Evolutionary conservation across 2,113 vertebrate genomes (phyloP), one percentile per base, ranked within the genome.

Genomic region (Penelope pileata): DNA sequence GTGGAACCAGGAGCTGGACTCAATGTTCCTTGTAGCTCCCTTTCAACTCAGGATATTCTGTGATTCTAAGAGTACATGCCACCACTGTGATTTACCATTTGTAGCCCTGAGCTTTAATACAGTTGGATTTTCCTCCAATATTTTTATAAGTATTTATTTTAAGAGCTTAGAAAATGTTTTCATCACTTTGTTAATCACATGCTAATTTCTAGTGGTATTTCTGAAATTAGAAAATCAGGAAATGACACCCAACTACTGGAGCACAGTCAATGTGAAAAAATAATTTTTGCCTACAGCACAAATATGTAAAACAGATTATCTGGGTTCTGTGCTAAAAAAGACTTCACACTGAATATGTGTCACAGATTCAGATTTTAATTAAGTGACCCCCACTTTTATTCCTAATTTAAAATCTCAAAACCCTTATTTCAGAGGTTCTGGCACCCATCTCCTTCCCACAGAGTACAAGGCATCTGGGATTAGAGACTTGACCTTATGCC

Each of bases 181-280:
- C 67, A 94, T 93, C 53, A 70, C 76, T 51, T 91, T 93, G 80
- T 81, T 56, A 94, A 92, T 80, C 79, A 80, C 42, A 83, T 83
- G 60, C 64, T 92, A 81, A 88, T 94, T 94, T 88, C 47, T 83
- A 83, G 32, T 40, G 83, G 8, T 72, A 90, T 81, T 88, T 93
- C 93, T 94, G 60, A 78, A 83, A 91, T 86, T 62, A 95, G 63
- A 94, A 90, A 83, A 83, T 36, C 68, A 67, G 77, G 63, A 92
- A 87, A 76, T 43, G 13, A 36, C 59, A 85, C 30, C 26, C 51
- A 95, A 75, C 12, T 84, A 67, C 27, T 81, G 60, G 40, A 90
- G 47, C 29, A 80, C 32, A 93, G 50, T 64, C 86, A 87, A 26
- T 16, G 16, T 34, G 51, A 29, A 54, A 45, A 77, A 80, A 30